These are phyloP conservation scores for Mixornis gularis DNA, from an alignment of 2,113 vertebrate species.

Conservation along the genomic window DNA sequence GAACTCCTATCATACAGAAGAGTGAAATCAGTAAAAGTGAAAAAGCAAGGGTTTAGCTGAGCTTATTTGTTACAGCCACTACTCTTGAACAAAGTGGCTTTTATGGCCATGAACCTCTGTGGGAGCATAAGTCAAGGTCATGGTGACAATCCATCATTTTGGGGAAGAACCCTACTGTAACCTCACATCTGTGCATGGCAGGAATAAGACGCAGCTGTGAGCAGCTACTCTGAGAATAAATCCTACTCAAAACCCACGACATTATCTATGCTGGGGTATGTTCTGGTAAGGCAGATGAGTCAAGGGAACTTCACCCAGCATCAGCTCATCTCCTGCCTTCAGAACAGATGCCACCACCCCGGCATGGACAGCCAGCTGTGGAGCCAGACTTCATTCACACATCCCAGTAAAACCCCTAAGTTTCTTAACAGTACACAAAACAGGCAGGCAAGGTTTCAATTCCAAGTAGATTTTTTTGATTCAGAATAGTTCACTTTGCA, in stretches of 20 bases:
- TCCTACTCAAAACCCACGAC: background rate
- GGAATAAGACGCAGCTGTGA: background rate
- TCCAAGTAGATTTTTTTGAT: background rate
- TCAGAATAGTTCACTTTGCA: background rate
- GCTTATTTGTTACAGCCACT: constrained; percentile 72
- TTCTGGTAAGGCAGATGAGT: constrained; percentile 7
- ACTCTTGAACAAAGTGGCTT: constrained; percentile 72
- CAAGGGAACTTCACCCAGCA: background rate
- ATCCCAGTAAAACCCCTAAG: background rate
- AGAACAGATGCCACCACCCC: background rate
- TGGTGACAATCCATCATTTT: constrained; percentile 6
- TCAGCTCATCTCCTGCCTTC: background rate
- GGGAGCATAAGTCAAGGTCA: constrained; percentile 29
- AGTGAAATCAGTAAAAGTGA: constrained; percentile 68
- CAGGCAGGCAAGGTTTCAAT: background rate
- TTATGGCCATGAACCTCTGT: constrained; percentile 26
- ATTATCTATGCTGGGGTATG: background rate
- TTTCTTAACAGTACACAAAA: background rate
- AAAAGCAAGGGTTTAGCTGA: constrained; percentile 61
- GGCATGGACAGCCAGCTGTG: background rate
- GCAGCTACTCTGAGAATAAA: background rate
- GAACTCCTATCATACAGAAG: constrained; percentile 65
- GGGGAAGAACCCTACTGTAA: constrained; percentile 1
- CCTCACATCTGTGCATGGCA: background rate
- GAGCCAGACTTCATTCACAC: background rate